Base-by-base conservation (phyloP, 2,113 vertebrate species). In the Chaetodon auriga region DNA sequence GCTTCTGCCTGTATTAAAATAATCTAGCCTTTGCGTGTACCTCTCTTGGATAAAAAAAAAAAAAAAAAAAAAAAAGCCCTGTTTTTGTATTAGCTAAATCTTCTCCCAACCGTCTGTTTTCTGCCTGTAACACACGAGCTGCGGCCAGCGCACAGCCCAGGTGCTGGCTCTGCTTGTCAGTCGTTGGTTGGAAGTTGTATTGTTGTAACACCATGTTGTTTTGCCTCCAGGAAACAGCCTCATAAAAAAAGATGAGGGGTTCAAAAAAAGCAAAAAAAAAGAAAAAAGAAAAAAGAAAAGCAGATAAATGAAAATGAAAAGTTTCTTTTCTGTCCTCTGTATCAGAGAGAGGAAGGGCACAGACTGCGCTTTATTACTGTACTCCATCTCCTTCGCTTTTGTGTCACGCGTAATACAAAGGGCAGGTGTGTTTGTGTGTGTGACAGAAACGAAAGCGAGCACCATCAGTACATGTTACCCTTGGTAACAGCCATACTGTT, bases 41-140 rank as follows among this genome's bases (percentile, higher is more conserved):
- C 25, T 71, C 68, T 74, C 38, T 49, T 62, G 18, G 48, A 48
- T 72, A 64, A 78, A 68, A 58, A 43, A n/a, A 54, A 73, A 61
- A 57, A 5, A 65, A 4, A 65, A 69, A 78, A 51, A 21, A 81
- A 57, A 85, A 92, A 87, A 86, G 82, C 78, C 43, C 73, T n/a
- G 43, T 75, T 92, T 91, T 81, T 65, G 64, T 83, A 85, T 87
- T 78, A 74, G 77, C 79, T 57, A 75, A 90, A 90, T 91, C 75
- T 78, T 75, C 79, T 74, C 68, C 38, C 57, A 72, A 62, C 83
- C 87, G 86, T 91, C 87, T 93, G 85, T 61, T 89, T 86, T 86
- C 45, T 62, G 53, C 72, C 78, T 74, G 48, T 68, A 74, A 75
- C 76, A 53, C 46, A n/a, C 5, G 49, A 25, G 68, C 61, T 68